A percentile compares a stretch with the other conserved stretches of the same genome.
phyloP scores from a whole-genome alignment of 2,113 vertebrate genomes.

The Tachysurus vachellii region DNA sequence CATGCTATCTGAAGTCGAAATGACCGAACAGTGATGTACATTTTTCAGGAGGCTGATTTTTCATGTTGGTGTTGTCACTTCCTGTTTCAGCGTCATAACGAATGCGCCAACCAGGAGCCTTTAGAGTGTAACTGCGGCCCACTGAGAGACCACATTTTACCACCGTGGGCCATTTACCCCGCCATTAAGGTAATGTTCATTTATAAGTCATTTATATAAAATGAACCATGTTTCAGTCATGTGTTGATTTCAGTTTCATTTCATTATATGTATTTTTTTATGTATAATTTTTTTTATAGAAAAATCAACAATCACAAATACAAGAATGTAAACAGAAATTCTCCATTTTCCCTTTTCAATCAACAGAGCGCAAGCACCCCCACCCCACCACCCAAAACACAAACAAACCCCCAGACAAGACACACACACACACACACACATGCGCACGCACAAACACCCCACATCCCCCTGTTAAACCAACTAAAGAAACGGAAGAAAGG shows the following conservation, averaged over 20 bases:
- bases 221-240: background rate
- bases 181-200: conserved; percentile 76
- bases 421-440: too few species aligned
- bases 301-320: too few species aligned
- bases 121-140: conserved; percentile 80
- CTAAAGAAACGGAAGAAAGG: too few species aligned
- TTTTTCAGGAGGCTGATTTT: background rate
- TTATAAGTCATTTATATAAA: background rate
- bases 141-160: conserved; percentile 85
- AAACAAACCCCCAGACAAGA: too few species aligned
- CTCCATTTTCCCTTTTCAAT: too few species aligned
- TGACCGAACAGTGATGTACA: background rate
- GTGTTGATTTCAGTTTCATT: background rate
- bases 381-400: too few species aligned
- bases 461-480: too few species aligned
- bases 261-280: too few species aligned
- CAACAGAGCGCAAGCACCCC: too few species aligned
- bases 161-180: conserved; percentile 85
- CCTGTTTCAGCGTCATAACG: conserved; percentile 80
- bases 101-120: conserved; percentile 73
- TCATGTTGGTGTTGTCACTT: background rate
- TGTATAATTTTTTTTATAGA: too few species aligned
- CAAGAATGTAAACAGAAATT: too few species aligned
- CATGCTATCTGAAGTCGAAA: background rate
- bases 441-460: too few species aligned